Conservation (phyloP, 2,888 invertebrate species). For the Microctonus hyperodae region DNA sequence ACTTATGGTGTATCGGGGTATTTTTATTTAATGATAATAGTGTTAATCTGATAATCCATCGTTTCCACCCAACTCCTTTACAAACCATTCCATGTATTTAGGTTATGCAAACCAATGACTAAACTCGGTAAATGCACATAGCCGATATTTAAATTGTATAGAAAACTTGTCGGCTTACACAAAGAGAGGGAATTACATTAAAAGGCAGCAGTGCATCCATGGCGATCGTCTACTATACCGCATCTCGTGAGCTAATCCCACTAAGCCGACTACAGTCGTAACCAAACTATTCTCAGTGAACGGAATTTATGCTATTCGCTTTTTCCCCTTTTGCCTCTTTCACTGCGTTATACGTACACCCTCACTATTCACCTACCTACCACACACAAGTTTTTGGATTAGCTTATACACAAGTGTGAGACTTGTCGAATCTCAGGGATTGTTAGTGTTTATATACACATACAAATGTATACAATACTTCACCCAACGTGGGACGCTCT, state of each 20-base stretch:
- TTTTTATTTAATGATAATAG: not conserved
- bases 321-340: not conserved
- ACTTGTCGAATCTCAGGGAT: constrained; percentile 39
- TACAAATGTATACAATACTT: constrained; percentile 37
- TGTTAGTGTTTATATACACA: constrained; percentile 39
- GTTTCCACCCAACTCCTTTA: not conserved
- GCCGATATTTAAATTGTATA: not conserved
- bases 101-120: not conserved
- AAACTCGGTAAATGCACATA: not conserved
- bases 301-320: not conserved
- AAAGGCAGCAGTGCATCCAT: not conserved
- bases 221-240: not conserved
- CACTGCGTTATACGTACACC: not conserved
- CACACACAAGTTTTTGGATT: not conserved
- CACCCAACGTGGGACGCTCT: constrained; percentile 28
- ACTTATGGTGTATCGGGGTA: not conserved
- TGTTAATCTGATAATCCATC: not conserved
- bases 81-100: not conserved
- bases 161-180: not conserved
- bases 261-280: not conserved
- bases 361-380: not conserved
- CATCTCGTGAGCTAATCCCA: not conserved
- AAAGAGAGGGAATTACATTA: not conserved
- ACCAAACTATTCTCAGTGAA: constrained; percentile 12
- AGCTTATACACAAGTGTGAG: constrained; percentile 26